These are phyloP conservation scores for Phaedon cochleariae DNA, from an alignment of 2,888 invertebrate genomes.

Conservation along the genomic window DNA sequence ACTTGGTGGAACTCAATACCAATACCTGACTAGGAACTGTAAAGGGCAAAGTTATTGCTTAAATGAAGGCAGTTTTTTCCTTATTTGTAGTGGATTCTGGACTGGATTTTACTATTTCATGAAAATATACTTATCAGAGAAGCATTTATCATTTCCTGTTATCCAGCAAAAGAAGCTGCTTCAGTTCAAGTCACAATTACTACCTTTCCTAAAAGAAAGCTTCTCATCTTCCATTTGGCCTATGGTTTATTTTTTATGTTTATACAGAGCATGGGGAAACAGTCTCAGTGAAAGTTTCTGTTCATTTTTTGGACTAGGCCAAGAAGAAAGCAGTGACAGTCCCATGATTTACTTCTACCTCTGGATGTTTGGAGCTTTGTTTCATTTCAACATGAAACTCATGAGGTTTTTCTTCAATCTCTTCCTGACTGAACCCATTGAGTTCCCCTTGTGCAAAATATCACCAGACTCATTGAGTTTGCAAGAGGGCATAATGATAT, in stretches of 20 bases:
- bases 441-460: conserved; percentile 69
- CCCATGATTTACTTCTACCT: conserved; percentile 66
- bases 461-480: conserved; percentile 64
- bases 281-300: conserved; percentile 65
- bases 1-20: conserved; percentile 69
- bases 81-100: conserved; percentile 74
- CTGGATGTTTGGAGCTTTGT: conserved; percentile 76
- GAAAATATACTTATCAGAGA: conserved; percentile 67
- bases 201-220: conserved; percentile 67
- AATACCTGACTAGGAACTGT: conserved; percentile 65
- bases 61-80: conserved; percentile 73
- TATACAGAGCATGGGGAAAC: conserved; percentile 71
- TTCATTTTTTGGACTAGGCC: conserved; percentile 63
- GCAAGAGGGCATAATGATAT: conserved; percentile 68
- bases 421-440: conserved; percentile 74
- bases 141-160: conserved; percentile 73
- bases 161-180: conserved; percentile 75
- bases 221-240: conserved; percentile 70
- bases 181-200: conserved; percentile 70
- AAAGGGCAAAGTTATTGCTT: conserved; percentile 66
- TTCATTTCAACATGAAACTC: conserved; percentile 74
- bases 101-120: conserved; percentile 71
- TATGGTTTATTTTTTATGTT: conserved; percentile 67
- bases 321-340: conserved; percentile 65
- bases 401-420: conserved; percentile 77